Evolutionary conservation across 2,888 invertebrate genomes (phyloP).

Genomic region (Limnephilus marmoratus): DNA sequence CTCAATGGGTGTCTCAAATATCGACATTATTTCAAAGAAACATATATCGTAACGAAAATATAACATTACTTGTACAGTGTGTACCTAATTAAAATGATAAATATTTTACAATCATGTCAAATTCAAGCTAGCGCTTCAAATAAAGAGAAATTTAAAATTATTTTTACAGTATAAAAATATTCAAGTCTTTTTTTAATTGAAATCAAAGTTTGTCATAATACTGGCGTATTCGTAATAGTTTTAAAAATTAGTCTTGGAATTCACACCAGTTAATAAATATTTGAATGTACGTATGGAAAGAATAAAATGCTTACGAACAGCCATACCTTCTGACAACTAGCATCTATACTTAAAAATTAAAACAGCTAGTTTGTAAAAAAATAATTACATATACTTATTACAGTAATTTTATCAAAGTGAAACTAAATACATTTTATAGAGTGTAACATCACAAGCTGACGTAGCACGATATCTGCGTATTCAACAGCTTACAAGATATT

Average conservation of each 20-base stretch:
- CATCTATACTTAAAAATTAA: background rate
- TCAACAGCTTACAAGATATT: background rate
- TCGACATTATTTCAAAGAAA: background rate
- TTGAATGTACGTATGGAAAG: background rate
- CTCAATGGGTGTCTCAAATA: background rate
- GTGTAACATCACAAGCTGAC: background rate
- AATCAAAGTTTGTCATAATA: background rate
- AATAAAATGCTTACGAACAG: background rate
- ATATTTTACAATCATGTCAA: background rate
- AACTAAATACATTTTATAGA: background rate
- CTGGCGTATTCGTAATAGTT: background rate
- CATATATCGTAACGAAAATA: background rate
- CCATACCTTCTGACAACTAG: background rate
- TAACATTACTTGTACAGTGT: background rate
- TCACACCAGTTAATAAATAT: background rate
- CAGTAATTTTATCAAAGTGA: background rate
- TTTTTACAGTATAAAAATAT: background rate
- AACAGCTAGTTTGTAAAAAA: background rate
- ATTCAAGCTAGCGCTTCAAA: background rate
- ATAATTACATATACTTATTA: background rate
- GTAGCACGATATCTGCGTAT: background rate
- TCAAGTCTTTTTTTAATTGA: background rate
- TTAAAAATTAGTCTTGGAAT: background rate
- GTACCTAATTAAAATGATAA: background rate
- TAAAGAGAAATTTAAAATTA: background rate